phyloP scores from a whole-genome alignment of 2,113 vertebrate species.

The Grus americana region DNA sequence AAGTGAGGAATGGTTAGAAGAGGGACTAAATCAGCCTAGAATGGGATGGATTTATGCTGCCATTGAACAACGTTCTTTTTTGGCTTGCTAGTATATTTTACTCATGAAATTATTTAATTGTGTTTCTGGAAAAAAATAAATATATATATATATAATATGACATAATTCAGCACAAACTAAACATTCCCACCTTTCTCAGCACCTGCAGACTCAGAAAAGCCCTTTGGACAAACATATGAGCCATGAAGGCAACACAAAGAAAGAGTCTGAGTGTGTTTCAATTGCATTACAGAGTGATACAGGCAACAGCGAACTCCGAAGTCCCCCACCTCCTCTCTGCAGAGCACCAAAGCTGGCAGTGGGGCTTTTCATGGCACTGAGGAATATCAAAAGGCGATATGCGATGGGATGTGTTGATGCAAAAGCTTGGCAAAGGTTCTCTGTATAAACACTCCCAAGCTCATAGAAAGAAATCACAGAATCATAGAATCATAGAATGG shows the following conservation, averaged over 20 bases:
- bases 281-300: rapidly evolving
- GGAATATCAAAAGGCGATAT: not conserved
- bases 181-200: not conserved
- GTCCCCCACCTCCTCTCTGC: not conserved
- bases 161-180: not conserved
- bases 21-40: not conserved
- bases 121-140: not conserved
- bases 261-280: rapidly evolving
- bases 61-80: not conserved
- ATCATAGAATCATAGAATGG: too few relatives aligned
- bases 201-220: not conserved
- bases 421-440: not conserved
- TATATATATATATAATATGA: not conserved
- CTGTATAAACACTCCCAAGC: not conserved
- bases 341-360: not conserved
- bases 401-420: not conserved
- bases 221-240: not conserved
- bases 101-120: not conserved
- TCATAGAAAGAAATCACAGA: not conserved
- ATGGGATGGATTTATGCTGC: not conserved
- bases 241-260: not conserved
- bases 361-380: not conserved
- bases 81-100: not conserved
- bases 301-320: not conserved
- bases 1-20: not conserved